phyloP scores from a whole-genome alignment of 2,888 invertebrate species.

The Xanthia icteritia region DNA sequence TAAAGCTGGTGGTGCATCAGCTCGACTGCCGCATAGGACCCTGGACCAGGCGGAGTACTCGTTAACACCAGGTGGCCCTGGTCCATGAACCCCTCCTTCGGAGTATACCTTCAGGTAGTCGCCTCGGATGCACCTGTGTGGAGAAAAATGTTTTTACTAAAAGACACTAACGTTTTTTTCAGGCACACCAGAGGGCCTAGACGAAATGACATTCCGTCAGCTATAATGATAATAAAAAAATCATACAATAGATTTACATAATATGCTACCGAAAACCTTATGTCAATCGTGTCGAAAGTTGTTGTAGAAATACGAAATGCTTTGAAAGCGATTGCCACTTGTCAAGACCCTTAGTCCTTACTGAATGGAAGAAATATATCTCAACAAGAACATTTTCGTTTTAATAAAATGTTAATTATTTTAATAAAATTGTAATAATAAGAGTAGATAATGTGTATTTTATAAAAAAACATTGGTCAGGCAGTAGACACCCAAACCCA shows the following conservation, averaged over 20 bases:
- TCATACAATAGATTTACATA: neutral
- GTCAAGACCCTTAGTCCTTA: neutral
- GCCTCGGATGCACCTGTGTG: constrained; percentile 92
- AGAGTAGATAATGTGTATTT: too few relatives aligned
- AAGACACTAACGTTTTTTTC: neutral
- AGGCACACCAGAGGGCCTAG: neutral
- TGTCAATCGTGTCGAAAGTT: neutral
- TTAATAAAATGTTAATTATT: neutral
- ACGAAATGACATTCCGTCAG: neutral
- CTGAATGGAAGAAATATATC: neutral
- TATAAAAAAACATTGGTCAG: too few relatives aligned
- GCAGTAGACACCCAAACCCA: too few relatives aligned
- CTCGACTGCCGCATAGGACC: constrained; percentile 92
- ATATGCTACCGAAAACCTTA: neutral
- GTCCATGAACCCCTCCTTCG: constrained; percentile 93
- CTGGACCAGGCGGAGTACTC: constrained; percentile 95
- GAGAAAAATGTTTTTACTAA: constrained; percentile 60
- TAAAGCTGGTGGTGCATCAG: constrained; percentile 93
- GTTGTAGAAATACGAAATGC: neutral
- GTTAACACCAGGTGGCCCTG: constrained; percentile 93
- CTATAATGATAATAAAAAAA: too few relatives aligned
- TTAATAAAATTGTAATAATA: neutral
- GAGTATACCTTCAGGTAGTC: constrained; percentile 95
- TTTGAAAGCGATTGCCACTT: neutral
- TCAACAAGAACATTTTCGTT: neutral